phyloP scores from a whole-genome alignment of 2,888 invertebrate genomes.

The Priocnemis perturbator region DNA sequence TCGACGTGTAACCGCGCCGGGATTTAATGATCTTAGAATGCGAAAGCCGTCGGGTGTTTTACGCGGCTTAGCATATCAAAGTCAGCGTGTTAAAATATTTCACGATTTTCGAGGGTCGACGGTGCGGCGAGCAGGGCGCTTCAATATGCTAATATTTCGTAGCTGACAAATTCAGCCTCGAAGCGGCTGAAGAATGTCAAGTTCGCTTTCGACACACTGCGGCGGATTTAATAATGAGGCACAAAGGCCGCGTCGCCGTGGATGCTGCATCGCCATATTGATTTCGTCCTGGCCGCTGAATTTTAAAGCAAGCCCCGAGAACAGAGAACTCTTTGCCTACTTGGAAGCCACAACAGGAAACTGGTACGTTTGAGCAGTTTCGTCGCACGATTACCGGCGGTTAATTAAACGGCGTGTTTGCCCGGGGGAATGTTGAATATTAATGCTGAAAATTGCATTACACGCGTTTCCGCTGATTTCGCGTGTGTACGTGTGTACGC shows the following conservation, averaged over 20 bases:
- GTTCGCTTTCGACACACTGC: conserved; percentile 13
- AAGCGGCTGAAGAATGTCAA: background rate
- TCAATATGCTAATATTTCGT: background rate
- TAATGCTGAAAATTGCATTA: conserved; percentile 1
- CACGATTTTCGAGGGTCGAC: no score
- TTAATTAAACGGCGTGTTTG: conserved; percentile 9
- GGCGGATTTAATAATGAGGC: conserved; percentile 18
- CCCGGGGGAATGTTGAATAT: background rate
- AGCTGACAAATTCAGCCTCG: background rate
- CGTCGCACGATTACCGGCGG: background rate
- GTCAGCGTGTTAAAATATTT: no score
- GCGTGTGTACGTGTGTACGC: background rate
- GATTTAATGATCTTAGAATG: no score
- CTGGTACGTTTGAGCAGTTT: background rate
- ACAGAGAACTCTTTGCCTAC: no score
- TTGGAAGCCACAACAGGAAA: conserved; percentile 3
- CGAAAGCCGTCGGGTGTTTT: no score
- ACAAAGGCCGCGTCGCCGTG: conserved; percentile 24
- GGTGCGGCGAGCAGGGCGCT: background rate
- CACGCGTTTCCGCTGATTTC: background rate
- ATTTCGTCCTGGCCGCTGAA: conserved; percentile 33
- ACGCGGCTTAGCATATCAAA: no score
- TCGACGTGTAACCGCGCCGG: no score
- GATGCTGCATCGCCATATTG: conserved; percentile 50
- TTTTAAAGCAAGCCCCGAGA: background rate